phyloP scores from a whole-genome alignment of 2,797 vertebrate species.

The Loriculus beryllinus region DNA sequence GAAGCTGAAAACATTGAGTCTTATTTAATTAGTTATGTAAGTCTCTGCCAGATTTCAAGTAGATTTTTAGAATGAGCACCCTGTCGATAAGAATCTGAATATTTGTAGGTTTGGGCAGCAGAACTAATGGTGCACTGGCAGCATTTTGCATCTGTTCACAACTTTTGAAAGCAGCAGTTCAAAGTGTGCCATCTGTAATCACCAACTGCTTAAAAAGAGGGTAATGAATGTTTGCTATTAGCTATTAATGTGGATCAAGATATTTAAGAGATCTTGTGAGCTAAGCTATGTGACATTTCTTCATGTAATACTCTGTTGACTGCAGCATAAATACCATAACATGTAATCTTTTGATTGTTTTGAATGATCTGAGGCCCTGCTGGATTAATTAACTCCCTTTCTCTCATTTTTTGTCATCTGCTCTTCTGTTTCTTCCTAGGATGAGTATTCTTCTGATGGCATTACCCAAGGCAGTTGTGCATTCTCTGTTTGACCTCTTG shows the following conservation, averaged over 20 bases:
- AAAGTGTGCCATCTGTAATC: slow-evolving; percentile 14
- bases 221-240: neutral
- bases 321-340: neutral
- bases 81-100: neutral
- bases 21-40: neutral
- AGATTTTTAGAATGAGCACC: neutral
- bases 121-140: neutral
- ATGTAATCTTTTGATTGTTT: neutral
- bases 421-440: neutral
- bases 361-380: neutral
- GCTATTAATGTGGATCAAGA: neutral
- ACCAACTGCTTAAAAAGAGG: slow-evolving; percentile 1
- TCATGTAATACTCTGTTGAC: neutral
- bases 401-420: neutral
- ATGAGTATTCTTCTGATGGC: neutral
- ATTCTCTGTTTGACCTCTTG: neutral
- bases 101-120: neutral
- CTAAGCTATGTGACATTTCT: neutral
- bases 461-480: neutral
- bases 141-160: neutral
- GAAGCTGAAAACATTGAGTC: neutral
- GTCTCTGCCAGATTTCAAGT: neutral
- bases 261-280: neutral
- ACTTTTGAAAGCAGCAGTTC: slow-evolving; percentile 3
- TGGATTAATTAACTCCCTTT: neutral